These are phyloP conservation scores for Drosophila diplacantha DNA, from an alignment of 2,888 invertebrate species.

Conservation along the genomic window DNA sequence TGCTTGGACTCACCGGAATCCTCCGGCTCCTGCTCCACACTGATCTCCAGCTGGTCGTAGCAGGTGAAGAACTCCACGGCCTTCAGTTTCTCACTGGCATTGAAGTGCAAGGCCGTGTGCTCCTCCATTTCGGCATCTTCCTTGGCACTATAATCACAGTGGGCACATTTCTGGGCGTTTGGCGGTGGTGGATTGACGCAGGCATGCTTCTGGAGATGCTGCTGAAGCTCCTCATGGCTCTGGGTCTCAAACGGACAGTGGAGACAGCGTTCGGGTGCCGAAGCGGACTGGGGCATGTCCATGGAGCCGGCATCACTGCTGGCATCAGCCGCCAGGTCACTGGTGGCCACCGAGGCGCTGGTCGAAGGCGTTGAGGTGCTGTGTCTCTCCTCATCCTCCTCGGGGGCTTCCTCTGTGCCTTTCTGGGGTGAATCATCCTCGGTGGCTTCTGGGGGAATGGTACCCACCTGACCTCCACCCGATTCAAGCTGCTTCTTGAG, in stretches of 20 bases:
- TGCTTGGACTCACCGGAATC: constrained; percentile 3
- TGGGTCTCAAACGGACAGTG: constrained; percentile 89
- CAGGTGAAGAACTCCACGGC: constrained; percentile 76
- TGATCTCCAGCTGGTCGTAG: constrained; percentile 76
- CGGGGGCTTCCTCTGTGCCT: constrained; percentile 23
- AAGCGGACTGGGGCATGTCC: constrained; percentile 53
- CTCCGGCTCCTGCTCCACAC: constrained; percentile 60
- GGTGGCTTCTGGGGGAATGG: constrained; percentile 21
- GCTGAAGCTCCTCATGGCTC: constrained; percentile 84
- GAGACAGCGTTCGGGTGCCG: constrained; percentile 80
- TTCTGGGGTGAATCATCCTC: constrained; percentile 13
- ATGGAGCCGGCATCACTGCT: constrained; percentile 65
- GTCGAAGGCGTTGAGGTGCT: constrained; percentile 69
- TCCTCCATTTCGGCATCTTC: constrained; percentile 87
- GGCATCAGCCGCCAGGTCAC: constrained; percentile 67
- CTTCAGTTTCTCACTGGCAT: constrained; percentile 73
- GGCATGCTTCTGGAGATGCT: constrained; percentile 86
- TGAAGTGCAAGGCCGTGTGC: constrained; percentile 88
- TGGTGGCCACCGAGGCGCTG: constrained; percentile 72
- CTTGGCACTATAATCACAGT: constrained; percentile 89
- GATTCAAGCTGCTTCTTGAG: constrained; percentile 75
- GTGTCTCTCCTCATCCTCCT: constrained; percentile 62
- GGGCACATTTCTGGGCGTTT: constrained; percentile 84
- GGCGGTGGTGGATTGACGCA: constrained; percentile 76
- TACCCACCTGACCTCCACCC: constrained; percentile 36